Conservation (phyloP, 2,888 invertebrate genomes). For the Iphiclides podalirius region DNA sequence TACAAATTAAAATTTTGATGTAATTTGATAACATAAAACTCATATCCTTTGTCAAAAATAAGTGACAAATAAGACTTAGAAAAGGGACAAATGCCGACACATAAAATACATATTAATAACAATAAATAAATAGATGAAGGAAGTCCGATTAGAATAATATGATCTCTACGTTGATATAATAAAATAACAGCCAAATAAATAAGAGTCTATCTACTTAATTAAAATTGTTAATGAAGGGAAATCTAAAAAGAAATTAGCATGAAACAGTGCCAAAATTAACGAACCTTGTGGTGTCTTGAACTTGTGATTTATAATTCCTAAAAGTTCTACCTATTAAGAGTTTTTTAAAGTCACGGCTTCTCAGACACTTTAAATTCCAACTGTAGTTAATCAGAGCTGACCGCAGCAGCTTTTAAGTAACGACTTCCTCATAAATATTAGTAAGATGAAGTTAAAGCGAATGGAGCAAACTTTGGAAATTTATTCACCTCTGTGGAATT, state of each 20-base stretch:
- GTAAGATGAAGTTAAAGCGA: slow-evolving; percentile 14
- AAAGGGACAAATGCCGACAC: no score
- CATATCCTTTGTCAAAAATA: no score
- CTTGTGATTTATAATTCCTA: slow-evolving; percentile 75
- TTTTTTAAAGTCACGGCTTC: slow-evolving; percentile 47
- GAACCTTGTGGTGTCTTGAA: slow-evolving; percentile 23
- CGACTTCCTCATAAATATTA: slow-evolving; percentile 24
- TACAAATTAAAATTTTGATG: no score
- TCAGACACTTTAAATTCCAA: slow-evolving; percentile 22
- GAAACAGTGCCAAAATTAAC: slow-evolving; percentile 5
- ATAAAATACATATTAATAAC: no score
- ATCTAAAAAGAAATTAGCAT: neutral
- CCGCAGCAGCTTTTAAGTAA: slow-evolving; percentile 24
- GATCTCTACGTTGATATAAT: no score
- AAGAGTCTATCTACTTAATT: no score
- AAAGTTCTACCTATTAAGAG: slow-evolving; percentile 78
- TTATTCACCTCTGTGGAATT: slow-evolving; percentile 11
- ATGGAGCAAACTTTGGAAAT: neutral
- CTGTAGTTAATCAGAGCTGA: slow-evolving; percentile 24
- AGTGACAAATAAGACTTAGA: no score
- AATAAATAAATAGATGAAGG: no score
- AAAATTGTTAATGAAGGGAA: no score
- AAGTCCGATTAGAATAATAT: no score
- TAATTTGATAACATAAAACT: no score
- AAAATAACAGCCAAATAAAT: no score